Conservation (phyloP, 92 coral and sea anemone genomes). For the Muricea muricata region DNA sequence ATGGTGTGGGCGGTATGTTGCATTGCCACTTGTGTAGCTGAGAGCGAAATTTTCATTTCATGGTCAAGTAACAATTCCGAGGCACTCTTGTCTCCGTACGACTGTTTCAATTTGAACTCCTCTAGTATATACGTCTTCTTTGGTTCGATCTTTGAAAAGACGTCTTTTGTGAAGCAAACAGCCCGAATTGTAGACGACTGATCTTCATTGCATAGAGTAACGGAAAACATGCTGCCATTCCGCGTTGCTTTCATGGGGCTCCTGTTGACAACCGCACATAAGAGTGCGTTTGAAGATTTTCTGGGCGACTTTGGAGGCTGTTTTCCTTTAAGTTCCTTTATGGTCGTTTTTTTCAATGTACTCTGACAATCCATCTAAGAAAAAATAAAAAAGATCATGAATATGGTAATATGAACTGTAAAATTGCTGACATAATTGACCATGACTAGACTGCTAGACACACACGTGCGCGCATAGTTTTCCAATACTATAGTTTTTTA, state of each 20-base stretch:
- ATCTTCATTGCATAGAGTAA: background rate
- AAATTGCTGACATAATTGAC: too few species aligned
- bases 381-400: too few species aligned
- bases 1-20: background rate
- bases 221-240: conserved; percentile 2
- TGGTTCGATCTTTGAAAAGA: too few species aligned
- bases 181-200: background rate
- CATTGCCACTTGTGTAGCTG: background rate
- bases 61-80: background rate
- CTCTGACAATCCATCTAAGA: too few species aligned
- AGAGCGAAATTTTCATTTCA: background rate
- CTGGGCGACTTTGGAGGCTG: background rate
- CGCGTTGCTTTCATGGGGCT: background rate
- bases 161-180: too few species aligned
- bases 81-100: background rate
- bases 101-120: background rate
- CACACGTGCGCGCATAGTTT: too few species aligned
- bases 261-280: background rate
- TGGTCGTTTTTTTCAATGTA: background rate
- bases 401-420: too few species aligned
- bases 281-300: background rate
- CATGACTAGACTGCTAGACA: too few species aligned
- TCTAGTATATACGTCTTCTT: background rate
- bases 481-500: too few species aligned
- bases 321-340: background rate